Conservation (phyloP, 2,113 vertebrate species). For the Taurulus bubalis region DNA sequence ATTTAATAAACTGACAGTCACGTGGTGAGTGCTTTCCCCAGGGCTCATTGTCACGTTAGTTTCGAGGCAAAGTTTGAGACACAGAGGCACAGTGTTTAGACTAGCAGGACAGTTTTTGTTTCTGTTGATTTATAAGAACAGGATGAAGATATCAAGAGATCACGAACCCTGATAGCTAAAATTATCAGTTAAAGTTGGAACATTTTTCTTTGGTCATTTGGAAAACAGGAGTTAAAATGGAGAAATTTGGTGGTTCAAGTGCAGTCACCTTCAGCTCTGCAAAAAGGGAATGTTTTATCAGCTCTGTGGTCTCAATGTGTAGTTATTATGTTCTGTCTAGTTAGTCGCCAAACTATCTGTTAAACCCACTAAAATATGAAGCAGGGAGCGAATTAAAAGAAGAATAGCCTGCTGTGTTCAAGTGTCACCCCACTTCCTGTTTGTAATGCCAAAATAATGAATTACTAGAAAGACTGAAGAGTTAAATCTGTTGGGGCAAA, state of each 20-base stretch:
- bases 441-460: conserved; percentile 5
- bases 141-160: conserved; percentile 21
- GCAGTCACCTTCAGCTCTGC: conserved; percentile 52
- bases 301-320: conserved; percentile 48
- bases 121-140: conserved; percentile 17
- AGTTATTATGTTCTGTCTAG: conserved; percentile 15
- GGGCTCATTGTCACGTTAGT: conserved; percentile 69
- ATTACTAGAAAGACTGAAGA: conserved; percentile 4
- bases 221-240: conserved; percentile 46
- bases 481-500: conserved; percentile 36
- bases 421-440: conserved; percentile 18
- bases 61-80: conserved; percentile 68
- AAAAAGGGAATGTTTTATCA: conserved; percentile 63
- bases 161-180: conserved; percentile 48
- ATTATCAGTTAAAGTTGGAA: conserved; percentile 38
- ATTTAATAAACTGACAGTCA: conserved; percentile 74
- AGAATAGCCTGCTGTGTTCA: conserved; percentile 15
- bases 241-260: conserved; percentile 70
- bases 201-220: conserved; percentile 74
- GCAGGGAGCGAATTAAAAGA: conserved; percentile 15
- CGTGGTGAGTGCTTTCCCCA: conserved; percentile 68
- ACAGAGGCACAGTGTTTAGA: conserved; percentile 79
- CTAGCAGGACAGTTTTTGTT: conserved; percentile 66
- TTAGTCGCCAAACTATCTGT: conserved; percentile 43
- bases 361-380: conserved; percentile 16